Base-by-base conservation (phyloP, 2,888 invertebrate genomes). In the Villa cingulata region DNA sequence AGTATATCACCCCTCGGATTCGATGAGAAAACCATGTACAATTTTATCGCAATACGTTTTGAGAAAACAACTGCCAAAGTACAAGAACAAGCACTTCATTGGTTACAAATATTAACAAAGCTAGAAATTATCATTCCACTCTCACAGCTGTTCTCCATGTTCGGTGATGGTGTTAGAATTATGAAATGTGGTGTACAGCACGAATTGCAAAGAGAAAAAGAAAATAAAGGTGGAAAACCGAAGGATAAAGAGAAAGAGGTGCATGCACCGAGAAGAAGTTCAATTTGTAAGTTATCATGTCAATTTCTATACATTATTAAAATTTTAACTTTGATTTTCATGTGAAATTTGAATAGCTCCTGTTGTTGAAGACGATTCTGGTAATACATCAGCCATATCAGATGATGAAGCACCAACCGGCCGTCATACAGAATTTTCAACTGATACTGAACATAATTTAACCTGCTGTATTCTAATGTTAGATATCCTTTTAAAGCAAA, bases 401-500 rank as follows among this genome's bases (percentile, higher is more conserved):
- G 83, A 83, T 56, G 81, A 83, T 54, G 77, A 80, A 61, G 75
- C 74, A 5, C 76, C 76, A 2, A 72, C 74, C 15, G 73, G 74
- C 18, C 72, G 76, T 41, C 75, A 76, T 52, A 76, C 78, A 50
- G 81, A 82, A 59, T 83, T 83, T 48, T 81, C 83, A 54, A 75
- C 76, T 0, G 82, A 82, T 56, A 74, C 78, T 16, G 83, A 83
- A 59, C 72, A 82, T 45, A 89, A 91, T 65, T 73, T 95, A n/a
- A 87, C 88, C 1, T 95, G 95, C 62, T 96, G 92, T 64, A 90
- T 96, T 55, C 77, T 96, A 37, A 95, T 97, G 92, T 72, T 97
- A 53, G 97, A 98, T 63, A 85, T 96, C 56, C 71, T 95, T 42
- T 72, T 96, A 15, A 94, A 94, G 72, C 97, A 98, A 81, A 80